A percentile compares a stretch with the other conserved stretches of the same genome.
These are phyloP conservation scores for Plebejus anna DNA, from an alignment of 2,888 invertebrate genomes.

Conservation along the genomic window DNA sequence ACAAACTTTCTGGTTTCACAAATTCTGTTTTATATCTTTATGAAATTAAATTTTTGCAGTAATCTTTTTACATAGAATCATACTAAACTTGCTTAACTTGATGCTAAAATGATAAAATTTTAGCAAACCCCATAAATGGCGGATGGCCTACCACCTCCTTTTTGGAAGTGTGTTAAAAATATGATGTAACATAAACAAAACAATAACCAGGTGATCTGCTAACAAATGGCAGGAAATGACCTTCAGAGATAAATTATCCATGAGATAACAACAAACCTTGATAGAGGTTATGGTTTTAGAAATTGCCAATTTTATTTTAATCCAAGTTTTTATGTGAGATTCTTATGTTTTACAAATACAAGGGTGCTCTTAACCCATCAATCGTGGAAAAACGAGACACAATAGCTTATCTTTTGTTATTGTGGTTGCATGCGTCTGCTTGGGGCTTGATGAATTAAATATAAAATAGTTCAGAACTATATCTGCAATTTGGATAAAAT, in stretches of 20 bases:
- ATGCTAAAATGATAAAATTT: not conserved
- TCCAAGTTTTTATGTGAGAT: not conserved
- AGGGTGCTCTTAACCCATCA: too few species aligned
- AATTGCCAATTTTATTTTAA: not conserved
- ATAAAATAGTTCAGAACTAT: not conserved
- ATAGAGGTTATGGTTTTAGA: not conserved
- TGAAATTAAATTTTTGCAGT: too few species aligned
- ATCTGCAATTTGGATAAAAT: not conserved
- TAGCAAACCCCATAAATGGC: not conserved
- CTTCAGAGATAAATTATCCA: slow-evolving; percentile 22
- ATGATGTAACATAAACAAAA: not conserved
- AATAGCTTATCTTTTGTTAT: too few species aligned
- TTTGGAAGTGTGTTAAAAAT: not conserved
- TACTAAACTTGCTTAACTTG: not conserved
- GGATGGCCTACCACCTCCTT: not conserved
- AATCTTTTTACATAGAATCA: not conserved
- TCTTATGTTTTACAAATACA: too few species aligned
- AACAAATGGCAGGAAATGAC: slow-evolving; percentile 19
- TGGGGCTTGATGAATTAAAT: too few species aligned
- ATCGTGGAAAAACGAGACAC: too few species aligned
- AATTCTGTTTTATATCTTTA: not conserved
- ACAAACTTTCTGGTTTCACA: not conserved
- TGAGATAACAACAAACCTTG: slow-evolving; percentile 2
- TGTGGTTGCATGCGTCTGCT: too few species aligned
- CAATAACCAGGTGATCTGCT: not conserved